Conservation (phyloP, 2,113 vertebrate species). For the Psilopogon haemacephalus region DNA sequence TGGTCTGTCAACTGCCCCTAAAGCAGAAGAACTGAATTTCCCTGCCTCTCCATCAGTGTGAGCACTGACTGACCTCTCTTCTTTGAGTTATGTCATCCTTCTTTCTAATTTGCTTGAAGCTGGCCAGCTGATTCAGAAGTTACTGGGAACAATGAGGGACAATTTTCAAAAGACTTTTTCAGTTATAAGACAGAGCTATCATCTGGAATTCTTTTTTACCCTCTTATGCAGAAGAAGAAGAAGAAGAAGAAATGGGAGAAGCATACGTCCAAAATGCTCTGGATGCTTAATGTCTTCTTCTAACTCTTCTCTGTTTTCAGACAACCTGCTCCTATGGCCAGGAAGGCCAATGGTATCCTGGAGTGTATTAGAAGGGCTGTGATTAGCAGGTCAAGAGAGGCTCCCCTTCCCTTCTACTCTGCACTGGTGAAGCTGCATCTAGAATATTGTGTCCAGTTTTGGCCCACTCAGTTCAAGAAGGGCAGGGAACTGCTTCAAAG, state of each 20-base stretch:
- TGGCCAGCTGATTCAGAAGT: neutral
- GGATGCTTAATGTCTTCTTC: neutral
- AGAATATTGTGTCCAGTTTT: too few relatives aligned
- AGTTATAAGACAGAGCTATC: neutral
- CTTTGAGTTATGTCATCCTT: neutral
- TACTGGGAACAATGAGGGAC: neutral
- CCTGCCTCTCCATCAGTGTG: neutral
- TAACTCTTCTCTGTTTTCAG: neutral
- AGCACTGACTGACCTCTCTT: neutral
- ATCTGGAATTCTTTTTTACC: neutral
- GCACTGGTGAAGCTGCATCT: too few relatives aligned
- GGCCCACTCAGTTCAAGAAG: too few relatives aligned
- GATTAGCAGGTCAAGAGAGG: too few relatives aligned
- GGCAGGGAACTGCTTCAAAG: too few relatives aligned
- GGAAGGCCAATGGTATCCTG: too few relatives aligned
- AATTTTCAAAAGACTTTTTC: accelerated
- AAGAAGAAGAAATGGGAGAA: neutral
- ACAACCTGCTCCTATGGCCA: too few relatives aligned
- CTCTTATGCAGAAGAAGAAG: neutral
- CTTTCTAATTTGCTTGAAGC: neutral
- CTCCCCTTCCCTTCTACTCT: too few relatives aligned
- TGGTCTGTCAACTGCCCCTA: neutral
- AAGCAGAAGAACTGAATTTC: neutral
- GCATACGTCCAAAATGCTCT: accelerated
- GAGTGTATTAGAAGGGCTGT: too few relatives aligned